These are phyloP conservation scores for Eptesicus fuscus DNA, from an alignment of 2,113 vertebrate species.

Conservation along the genomic window DNA sequence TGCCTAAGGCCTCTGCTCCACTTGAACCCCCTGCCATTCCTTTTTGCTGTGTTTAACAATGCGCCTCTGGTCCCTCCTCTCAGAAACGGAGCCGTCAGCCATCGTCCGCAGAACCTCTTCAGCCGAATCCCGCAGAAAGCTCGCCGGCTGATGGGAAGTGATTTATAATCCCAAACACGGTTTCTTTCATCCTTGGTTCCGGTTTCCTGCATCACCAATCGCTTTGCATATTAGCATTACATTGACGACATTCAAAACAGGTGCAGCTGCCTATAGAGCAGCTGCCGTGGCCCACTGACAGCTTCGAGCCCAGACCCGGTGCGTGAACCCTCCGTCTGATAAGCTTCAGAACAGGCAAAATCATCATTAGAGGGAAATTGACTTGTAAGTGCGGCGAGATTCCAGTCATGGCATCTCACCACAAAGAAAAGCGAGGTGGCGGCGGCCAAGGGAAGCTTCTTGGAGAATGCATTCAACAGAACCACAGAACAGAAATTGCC, in stretches of 20 bases:
- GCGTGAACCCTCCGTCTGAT: constrained; percentile 53
- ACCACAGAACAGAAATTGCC: constrained; percentile 61
- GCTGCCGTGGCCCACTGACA: constrained; percentile 52
- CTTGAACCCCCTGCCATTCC: not conserved
- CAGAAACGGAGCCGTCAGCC: not conserved
- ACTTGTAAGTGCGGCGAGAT: constrained; percentile 51
- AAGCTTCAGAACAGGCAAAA: constrained; percentile 68
- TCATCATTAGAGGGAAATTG: constrained; percentile 70
- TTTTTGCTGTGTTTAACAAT: not conserved
- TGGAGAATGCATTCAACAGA: constrained; percentile 59
- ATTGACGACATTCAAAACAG: constrained; percentile 71
- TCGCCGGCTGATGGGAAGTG: constrained; percentile 41
- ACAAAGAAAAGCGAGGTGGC: constrained; percentile 45
- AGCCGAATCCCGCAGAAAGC: constrained; percentile 30
- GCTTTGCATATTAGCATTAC: constrained; percentile 67
- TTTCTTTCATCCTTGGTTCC: constrained; percentile 63
- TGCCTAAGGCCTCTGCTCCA: not conserved
- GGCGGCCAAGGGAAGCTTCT: not conserved
- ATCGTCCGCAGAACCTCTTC: not conserved
- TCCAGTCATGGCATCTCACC: constrained; percentile 38
- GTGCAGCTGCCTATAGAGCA: constrained; percentile 64
- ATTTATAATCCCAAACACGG: constrained; percentile 56
- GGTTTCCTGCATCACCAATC: constrained; percentile 64
- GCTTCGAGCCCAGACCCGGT: constrained; percentile 30
- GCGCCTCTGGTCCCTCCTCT: not conserved